Evolutionary conservation across 2,797 vertebrate genomes (phyloP).

Genomic region (Brachymystax lenok): DNA sequence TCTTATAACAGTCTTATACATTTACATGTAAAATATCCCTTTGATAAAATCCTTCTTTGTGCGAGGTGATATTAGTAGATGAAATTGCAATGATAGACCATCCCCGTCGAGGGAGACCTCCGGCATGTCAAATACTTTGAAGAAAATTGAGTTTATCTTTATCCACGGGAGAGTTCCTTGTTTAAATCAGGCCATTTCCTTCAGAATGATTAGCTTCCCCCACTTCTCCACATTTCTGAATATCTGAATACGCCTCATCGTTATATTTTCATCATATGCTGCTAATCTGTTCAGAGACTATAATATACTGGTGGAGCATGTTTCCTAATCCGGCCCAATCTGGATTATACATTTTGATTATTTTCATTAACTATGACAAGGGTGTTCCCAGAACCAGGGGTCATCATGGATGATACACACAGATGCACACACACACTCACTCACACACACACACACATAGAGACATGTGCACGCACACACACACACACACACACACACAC

Average conservation of each 20-base stretch:
- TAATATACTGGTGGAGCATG: slow-evolving; percentile 62
- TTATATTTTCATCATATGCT: slow-evolving; percentile 47
- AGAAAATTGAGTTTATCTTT: slow-evolving; percentile 65
- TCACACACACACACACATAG: neutral
- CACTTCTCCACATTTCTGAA: neutral
- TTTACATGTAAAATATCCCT: slow-evolving; percentile 49
- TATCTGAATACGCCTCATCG: slow-evolving; percentile 15
- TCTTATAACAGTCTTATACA: neutral
- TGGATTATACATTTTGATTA: slow-evolving; percentile 35
- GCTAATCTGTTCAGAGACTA: slow-evolving; percentile 60
- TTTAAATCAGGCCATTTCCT: slow-evolving; percentile 72
- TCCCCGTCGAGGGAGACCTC: slow-evolving; percentile 62
- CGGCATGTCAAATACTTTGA: slow-evolving; percentile 66
- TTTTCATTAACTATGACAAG: slow-evolving; percentile 66
- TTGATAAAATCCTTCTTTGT: slow-evolving; percentile 69
- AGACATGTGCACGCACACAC: too few relatives aligned
- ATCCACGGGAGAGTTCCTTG: slow-evolving; percentile 55
- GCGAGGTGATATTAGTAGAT: slow-evolving; percentile 68
- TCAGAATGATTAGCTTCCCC: slow-evolving; percentile 68
- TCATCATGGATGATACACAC: neutral
- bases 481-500: too few relatives aligned
- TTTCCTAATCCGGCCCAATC: slow-evolving; percentile 61
- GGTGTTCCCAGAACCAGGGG: slow-evolving; percentile 51
- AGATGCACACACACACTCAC: neutral
- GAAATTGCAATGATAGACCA: slow-evolving; percentile 61